Evolutionary conservation across 92 coral and sea anemone species (phyloP), one percentile per base, ranked within the genome.

Genomic region (Porites rus): DNA sequence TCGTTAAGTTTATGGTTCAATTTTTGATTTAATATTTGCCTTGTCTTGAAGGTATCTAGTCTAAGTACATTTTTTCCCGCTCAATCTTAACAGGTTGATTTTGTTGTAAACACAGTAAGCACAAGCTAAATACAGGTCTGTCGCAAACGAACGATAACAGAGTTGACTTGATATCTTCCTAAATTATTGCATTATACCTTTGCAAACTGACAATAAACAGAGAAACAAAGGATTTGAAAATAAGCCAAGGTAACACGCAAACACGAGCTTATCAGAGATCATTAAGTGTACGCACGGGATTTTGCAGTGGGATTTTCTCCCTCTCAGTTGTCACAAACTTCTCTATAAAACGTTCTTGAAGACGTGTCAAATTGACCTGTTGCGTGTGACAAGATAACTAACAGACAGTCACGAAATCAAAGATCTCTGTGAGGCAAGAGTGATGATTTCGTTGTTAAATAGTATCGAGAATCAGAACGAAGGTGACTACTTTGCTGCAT

Each of bases 31-130:
- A 52, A 69, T 59, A 10, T 69, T 76, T 67, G 16, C 52, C 54
- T 43, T 81, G 69, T 38, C 74, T 58, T n/a, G 16, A 19, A 11
- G 1, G 8, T 43, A 1, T 6, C 2, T 38, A 2, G 60, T n/a
- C 8, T 9, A 18, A 0, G 25, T 6, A 50, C 51, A 13, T 21
- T 79, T 52, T 65, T 20, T 51, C 16, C 28, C 22, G 75, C 51
- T 7, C 25, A 67, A 5, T 58, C 59, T 54, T 66, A 59, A n/a
- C 7, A 43, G 72, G 21, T 59, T 78, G 64, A 64, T 46, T 78
- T 78, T 63, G 69, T 56, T 68, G 69, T 81, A 81, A 81, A 81
- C 76, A 60, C 19, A 6, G 69, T 38, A 38, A 38, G 46, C 46
- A 38, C 46, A 38, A 70, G 21, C 67, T 16, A 46, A 20, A 46